phyloP scores from a whole-genome alignment of 2,888 invertebrate species.

The Blastobasis adustella region DNA sequence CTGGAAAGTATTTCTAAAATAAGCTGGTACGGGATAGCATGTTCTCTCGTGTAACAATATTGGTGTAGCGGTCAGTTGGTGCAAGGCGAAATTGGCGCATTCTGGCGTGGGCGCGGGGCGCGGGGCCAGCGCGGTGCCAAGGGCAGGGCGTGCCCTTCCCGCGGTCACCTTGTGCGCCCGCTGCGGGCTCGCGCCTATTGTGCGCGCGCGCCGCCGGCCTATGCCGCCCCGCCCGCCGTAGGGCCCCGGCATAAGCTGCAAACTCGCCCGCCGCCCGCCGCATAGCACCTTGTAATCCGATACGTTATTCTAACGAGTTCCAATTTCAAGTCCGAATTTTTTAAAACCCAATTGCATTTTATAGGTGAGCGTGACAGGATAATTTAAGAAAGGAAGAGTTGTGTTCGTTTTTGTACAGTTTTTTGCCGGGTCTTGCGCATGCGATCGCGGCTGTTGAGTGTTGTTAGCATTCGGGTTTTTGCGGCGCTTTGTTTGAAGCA shows the following conservation, averaged over 20 bases:
- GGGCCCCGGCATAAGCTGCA: conserved; percentile 11
- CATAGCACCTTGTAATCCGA: background rate
- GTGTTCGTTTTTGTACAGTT: conserved; percentile 29
- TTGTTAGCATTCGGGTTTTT: conserved; percentile 44
- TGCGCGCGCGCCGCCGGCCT: conserved; percentile 58
- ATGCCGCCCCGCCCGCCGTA: conserved; percentile 5
- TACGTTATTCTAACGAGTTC: conserved; percentile 57
- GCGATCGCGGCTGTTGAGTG: conserved; percentile 38
- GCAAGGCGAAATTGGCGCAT: conserved; percentile 19
- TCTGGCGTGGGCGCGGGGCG: conserved; percentile 35
- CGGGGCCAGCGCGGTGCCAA: conserved; percentile 35
- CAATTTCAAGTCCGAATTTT: conserved; percentile 47
- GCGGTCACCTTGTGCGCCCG: conserved; percentile 62
- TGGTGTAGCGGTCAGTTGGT: no score
- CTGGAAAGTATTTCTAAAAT: no score
- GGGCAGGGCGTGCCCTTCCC: conserved; percentile 66
- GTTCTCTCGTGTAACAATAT: no score
- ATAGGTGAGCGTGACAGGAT: conserved; percentile 73
- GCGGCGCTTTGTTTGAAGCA: conserved; percentile 39
- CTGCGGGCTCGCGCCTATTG: conserved; percentile 55
- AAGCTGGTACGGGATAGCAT: no score
- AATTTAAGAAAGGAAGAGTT: conserved; percentile 66
- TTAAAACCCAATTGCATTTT: conserved; percentile 70
- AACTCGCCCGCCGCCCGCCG: conserved; percentile 12
- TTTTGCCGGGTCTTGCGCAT: conserved; percentile 42